Percentiles rank a stretch among this genome's conserved stretches.
These are phyloP conservation scores for Chauna torquata DNA, from an alignment of 2,113 vertebrate species.

Conservation along the genomic window DNA sequence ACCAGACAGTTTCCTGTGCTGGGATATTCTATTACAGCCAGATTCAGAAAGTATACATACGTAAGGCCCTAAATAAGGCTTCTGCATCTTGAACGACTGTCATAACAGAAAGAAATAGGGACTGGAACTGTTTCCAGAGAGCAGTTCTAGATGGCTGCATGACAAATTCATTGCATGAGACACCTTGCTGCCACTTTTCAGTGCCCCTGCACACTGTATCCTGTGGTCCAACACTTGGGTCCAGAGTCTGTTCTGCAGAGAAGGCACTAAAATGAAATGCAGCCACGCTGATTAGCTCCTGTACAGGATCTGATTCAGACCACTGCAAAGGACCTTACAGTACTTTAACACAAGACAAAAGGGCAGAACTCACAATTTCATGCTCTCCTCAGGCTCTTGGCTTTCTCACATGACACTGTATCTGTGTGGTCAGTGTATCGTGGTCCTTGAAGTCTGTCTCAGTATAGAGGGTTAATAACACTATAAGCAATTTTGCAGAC, in stretches of 20 bases:
- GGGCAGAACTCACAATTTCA: not conserved
- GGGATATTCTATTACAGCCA: not conserved
- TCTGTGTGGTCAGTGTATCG: not conserved
- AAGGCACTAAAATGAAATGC: not conserved
- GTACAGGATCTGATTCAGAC: not conserved
- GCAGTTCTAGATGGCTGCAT: not conserved
- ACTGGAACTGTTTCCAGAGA: not conserved
- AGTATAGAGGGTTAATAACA: not conserved
- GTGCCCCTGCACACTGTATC: no score
- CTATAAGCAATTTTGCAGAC: not conserved
- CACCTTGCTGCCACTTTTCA: not conserved
- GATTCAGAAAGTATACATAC: not conserved
- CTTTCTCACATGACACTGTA: not conserved
- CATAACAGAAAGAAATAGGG: not conserved
- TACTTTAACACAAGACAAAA: not conserved
- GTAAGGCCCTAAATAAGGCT: not conserved
- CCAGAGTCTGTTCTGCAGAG: not conserved
- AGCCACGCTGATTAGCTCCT: not conserved
- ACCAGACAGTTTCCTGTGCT: not conserved
- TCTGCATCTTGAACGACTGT: not conserved
- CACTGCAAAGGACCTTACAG: not conserved
- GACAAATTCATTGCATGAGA: accelerated
- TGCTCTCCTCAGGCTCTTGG: not conserved
- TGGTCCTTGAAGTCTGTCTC: not conserved
- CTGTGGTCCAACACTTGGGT: not conserved